Evolutionary conservation across 2,888 invertebrate species (phyloP).

Genomic region (Lapara coniferarum): DNA sequence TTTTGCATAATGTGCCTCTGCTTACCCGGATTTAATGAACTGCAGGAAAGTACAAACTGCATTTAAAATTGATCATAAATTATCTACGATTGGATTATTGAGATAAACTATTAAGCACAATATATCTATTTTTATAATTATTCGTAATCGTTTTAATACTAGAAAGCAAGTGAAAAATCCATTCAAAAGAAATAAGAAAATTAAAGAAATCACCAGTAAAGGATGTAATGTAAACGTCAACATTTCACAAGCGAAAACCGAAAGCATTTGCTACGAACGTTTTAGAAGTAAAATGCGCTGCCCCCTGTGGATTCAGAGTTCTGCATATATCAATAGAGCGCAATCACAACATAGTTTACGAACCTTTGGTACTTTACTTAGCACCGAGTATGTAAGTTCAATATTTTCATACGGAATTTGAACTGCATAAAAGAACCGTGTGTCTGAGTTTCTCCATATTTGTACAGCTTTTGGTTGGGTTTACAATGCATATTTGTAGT

Average conservation of each 20-base stretch:
- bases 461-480: neutral
- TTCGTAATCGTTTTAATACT: no score
- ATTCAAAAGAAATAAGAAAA: no score
- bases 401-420: conserved; percentile 13
- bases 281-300: conserved; percentile 17
- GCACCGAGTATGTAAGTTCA: conserved; percentile 10
- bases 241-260: neutral
- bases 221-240: neutral
- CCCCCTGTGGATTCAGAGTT: conserved; percentile 22
- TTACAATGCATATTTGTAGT: no score
- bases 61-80: neutral
- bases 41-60: no score
- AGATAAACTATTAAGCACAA: neutral
- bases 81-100: neutral
- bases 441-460: neutral
- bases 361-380: conserved; percentile 19
- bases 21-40: no score
- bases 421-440: neutral
- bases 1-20: no score
- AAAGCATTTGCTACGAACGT: conserved; percentile 12
- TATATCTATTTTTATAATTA: no score
- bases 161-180: no score
- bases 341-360: conserved; percentile 22
- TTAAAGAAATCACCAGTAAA: neutral
- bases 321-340: conserved; percentile 21